Evolutionary conservation across 2,888 invertebrate genomes (phyloP).

Genomic region (Coelinius sp.): DNA sequence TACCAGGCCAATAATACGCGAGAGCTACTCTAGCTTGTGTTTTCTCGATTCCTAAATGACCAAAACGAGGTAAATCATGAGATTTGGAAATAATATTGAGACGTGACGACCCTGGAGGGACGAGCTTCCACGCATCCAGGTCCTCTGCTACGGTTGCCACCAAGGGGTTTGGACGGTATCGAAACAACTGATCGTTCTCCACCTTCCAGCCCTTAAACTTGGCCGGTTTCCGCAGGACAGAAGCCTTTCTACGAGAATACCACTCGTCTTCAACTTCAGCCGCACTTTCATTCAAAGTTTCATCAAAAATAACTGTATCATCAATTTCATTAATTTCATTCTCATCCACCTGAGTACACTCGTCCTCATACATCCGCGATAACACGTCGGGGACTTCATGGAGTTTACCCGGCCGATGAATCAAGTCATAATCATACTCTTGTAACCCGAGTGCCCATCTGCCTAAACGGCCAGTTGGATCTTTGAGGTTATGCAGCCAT

Average conservation of each 20-base stretch:
- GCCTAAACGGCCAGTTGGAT: constrained; percentile 48
- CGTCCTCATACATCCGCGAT: constrained; percentile 37
- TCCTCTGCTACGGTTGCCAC: constrained; percentile 17
- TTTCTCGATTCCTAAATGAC: background rate
- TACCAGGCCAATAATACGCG: background rate
- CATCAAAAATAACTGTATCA: background rate
- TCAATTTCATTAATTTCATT: background rate
- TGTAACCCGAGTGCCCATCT: constrained; percentile 49
- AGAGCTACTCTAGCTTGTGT: background rate
- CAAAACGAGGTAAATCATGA: background rate
- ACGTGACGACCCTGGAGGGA: background rate
- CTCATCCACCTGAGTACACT: background rate
- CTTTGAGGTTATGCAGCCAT: constrained; percentile 50
- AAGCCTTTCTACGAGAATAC: background rate
- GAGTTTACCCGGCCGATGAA: constrained; percentile 31
- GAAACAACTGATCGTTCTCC: constrained; percentile 26
- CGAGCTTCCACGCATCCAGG: constrained; percentile 3
- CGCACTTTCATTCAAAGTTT: too few species aligned
- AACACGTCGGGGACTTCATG: constrained; percentile 43
- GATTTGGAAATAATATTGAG: background rate
- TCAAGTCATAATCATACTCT: constrained; percentile 37
- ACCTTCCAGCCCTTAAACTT: constrained; percentile 31
- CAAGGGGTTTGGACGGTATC: background rate
- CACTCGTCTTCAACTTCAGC: background rate
- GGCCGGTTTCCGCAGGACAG: background rate